Percentiles rank a stretch among this genome's conserved stretches.
Conservation (phyloP, 2,113 vertebrate genomes). For the Cygnus buccinator region DNA sequence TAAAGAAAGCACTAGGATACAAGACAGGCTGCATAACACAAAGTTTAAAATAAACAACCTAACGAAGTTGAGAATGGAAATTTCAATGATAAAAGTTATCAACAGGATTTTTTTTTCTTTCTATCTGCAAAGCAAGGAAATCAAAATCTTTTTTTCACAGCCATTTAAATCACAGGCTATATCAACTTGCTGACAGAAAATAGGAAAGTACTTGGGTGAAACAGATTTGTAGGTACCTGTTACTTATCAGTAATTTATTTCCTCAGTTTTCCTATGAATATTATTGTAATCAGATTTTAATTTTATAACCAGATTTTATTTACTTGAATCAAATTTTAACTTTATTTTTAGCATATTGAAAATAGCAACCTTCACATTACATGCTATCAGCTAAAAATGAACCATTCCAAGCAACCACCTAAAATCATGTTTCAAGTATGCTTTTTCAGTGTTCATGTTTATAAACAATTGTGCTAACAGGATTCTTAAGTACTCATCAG, state of each 20-base stretch:
- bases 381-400: neutral
- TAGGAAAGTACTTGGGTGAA: neutral
- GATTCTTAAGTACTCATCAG: neutral
- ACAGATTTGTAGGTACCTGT: neutral
- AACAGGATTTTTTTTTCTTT: neutral
- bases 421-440: neutral
- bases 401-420: neutral
- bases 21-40: neutral
- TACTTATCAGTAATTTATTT: neutral
- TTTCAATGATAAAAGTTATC: neutral
- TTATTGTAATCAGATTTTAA: neutral
- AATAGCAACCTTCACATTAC: neutral
- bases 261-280: neutral
- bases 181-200: neutral
- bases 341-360: neutral
- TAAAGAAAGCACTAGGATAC: neutral
- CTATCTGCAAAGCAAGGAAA: neutral
- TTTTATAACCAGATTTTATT: neutral
- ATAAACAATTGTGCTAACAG: neutral
- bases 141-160: neutral
- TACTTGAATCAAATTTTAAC: neutral
- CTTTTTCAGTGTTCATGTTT: neutral
- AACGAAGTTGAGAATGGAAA: neutral
- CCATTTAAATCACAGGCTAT: neutral
- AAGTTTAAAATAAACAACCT: neutral